phyloP scores from a whole-genome alignment of 1,140 invertebrate species.

The Theocolax elegans region DNA sequence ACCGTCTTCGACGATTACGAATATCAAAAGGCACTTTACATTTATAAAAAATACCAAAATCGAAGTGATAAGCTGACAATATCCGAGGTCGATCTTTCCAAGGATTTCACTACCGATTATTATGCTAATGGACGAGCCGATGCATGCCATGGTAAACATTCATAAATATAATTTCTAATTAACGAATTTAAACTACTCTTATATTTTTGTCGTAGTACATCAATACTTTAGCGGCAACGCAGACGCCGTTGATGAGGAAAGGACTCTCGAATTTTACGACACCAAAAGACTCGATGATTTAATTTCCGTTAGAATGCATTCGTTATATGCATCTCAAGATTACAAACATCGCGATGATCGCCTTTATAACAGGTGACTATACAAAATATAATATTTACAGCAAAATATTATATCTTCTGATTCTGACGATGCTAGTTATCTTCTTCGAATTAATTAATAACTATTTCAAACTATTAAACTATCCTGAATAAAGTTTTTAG shows the following conservation, averaged over 20 bases:
- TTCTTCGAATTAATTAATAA: too few relatives aligned
- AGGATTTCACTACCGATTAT: constrained; percentile 71
- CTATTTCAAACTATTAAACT: too few relatives aligned
- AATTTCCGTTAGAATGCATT: constrained; percentile 71
- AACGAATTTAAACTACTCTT: too few relatives aligned
- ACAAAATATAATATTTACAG: too few relatives aligned
- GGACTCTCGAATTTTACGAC: constrained; percentile 78
- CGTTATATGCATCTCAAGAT: constrained; percentile 72
- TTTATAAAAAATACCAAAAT: constrained; percentile 79
- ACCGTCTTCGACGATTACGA: constrained; percentile 78
- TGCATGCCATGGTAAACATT: constrained; percentile 71
- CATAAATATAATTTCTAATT: neutral
- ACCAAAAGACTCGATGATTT: constrained; percentile 77
- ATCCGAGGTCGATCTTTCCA: constrained; percentile 71
- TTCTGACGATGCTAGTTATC: too few relatives aligned
- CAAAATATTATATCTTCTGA: too few relatives aligned
- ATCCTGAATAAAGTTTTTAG: too few relatives aligned
- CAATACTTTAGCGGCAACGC: constrained; percentile 69
- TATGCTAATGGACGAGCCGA: constrained; percentile 78
- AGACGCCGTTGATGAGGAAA: constrained; percentile 68
- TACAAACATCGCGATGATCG: constrained; percentile 75
- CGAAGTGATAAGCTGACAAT: constrained; percentile 75
- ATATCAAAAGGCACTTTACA: constrained; percentile 69
- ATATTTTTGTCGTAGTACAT: too few relatives aligned
- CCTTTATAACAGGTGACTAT: constrained; percentile 66